phyloP scores from a whole-genome alignment of 2,113 vertebrate species.

The Meles meles region DNA sequence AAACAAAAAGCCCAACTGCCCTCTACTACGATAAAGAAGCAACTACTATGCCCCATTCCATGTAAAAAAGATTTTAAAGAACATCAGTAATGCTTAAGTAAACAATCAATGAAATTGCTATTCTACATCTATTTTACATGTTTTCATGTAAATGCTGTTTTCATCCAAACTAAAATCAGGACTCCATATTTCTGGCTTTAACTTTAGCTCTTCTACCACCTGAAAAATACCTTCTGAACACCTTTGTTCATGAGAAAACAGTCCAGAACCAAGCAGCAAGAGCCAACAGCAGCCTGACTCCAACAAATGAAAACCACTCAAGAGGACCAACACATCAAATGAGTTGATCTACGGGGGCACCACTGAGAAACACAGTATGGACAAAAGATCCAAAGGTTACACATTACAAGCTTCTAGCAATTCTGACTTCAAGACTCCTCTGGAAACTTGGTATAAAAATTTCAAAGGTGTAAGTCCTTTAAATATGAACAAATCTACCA shows the following conservation, averaged over 20 bases:
- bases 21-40: neutral
- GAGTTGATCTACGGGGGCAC: neutral
- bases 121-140: neutral
- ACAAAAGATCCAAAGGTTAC: neutral
- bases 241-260: neutral
- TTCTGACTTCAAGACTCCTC: neutral
- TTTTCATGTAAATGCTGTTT: neutral
- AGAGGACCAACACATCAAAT: too few species aligned
- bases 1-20: neutral
- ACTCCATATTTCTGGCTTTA: neutral
- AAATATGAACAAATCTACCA: neutral
- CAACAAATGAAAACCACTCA: neutral
- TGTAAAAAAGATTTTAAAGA: conserved; percentile 3
- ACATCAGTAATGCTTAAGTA: neutral
- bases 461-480: neutral
- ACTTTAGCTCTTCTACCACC: neutral
- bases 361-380: neutral
- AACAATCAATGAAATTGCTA: neutral
- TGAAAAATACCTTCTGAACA: neutral
- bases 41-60: neutral
- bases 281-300: neutral
- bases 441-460: neutral
- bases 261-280: neutral
- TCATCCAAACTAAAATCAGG: neutral
- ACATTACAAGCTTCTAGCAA: neutral